Base-by-base conservation (phyloP, 1,140 invertebrate species). In the Tetramorium alpestre region DNA sequence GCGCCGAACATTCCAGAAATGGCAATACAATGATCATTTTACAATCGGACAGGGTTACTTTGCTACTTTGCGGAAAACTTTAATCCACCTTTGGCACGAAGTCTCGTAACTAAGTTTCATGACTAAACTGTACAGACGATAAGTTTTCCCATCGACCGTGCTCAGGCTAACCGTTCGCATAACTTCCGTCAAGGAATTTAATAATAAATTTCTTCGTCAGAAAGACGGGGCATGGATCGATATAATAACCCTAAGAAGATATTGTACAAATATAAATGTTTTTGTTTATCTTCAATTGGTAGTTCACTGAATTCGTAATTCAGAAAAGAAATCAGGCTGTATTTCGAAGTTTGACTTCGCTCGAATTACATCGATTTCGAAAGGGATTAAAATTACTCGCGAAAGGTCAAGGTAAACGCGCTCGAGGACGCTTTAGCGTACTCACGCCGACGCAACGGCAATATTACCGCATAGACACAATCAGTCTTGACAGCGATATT, bases 161-260 rank as follows among this genome's bases (percentile, higher is more conserved):
- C 18, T 54, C 11, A 22, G 16, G 28, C 18, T 54, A 51, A 18
- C n/a, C 18, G 10, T 38, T 54, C 28, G 28, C 28, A 22, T 41
- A 70, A 70, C 25, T 49, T 70, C 11, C 8, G 10, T 75, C 49
- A 18, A 60, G 73, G 54, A 76, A 76, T 44, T 56, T 44, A 60
- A 60, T 76, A 76, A 76, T 25, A 60, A 58, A 76, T 76, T 76
- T 76, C 49, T 75, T 41, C 6, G 11, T 58, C 13, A 4, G 16
- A 1, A 47, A 33, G 7, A 44, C 33, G n/a, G 16, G 8, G 4
- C 22, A 25, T 0, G 13, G 6, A 41, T 76, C 33, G 13, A 41
- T 44, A 10, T 60, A 54, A 51, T 73, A 67, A 22, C 8, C 16
- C 10, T 13, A 69, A 10, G 16, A 65, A 33, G 16, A 67, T 22